Evolutionary conservation across 2,888 invertebrate genomes (phyloP), one percentile per base, ranked within the genome.

Genomic region (Lysandra coridon): DNA sequence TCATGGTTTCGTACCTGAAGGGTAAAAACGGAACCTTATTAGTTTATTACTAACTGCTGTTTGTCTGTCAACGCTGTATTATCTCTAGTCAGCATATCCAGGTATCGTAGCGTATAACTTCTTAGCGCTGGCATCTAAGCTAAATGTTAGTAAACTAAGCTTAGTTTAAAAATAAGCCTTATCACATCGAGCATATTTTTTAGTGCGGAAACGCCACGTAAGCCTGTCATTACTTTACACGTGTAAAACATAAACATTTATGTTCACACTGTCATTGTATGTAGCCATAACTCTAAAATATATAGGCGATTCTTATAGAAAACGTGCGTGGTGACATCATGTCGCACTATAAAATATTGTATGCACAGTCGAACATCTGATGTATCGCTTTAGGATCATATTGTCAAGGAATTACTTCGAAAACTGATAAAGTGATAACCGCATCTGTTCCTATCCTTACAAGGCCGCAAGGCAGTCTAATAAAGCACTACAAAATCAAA

Each of bases 191-290:
- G 37, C 69, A 69, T 79, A 23, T 23, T 23, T 86, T 85, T 88
- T 84, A 85, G 83, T 82, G 4, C 53, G 4, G 76, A 80, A 82
- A 80, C 80, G 81, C 85, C 85, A 86, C 88, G 87, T 90, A 87
- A 88, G 84, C 82, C 81, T 84, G 82, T 85, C 84, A 86, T 90
- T 86, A 88, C 83, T 80, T 86, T 92, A 90, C 92, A 93, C 93
- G 93, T 93, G 93, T 92, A 88, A 85, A 85, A 84, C 88, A 94
- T 94, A 92, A 94, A 92, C 88, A 86, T 92, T 92, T 91, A 92
- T 92, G 91, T 87, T 88, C 89, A 89, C 89, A 90, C 90, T 85
- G 89, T 86, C 85, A 87, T 89, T 90, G 87, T 88, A 87, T 88
- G 86, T 88, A 87, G 87, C 88, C 85, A 90, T 92, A 92, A 92